Percentiles rank a stretch among this genome's conserved stretches.
phyloP scores from a whole-genome alignment of 2,113 vertebrate species.

The Rhinolophus sinicus region DNA sequence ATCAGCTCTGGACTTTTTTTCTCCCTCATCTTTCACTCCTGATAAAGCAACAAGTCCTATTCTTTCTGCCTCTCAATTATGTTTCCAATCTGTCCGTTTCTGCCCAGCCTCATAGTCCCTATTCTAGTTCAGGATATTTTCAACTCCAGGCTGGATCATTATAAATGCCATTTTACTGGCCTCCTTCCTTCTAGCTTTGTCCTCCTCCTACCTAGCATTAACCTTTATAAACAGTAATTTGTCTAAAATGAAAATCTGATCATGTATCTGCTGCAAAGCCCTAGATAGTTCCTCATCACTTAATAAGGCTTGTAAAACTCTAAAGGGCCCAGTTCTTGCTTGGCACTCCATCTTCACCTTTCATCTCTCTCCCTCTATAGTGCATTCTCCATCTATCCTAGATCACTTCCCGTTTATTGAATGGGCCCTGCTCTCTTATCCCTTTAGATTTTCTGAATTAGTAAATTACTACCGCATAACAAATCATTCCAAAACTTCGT shows the following conservation, averaged over 20 bases:
- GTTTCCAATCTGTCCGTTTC: constrained; percentile 19
- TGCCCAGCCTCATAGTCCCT: neutral
- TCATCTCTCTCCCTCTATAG: neutral
- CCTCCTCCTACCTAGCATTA: neutral
- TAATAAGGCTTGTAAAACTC: neutral
- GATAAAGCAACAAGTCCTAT: constrained; percentile 10
- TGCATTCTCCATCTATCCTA: neutral
- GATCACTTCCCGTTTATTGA: neutral
- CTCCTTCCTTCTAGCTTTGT: neutral
- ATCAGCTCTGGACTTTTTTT: neutral
- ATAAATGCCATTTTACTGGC: neutral
- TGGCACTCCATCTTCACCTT: neutral
- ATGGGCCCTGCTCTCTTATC: neutral
- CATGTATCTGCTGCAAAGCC: neutral
- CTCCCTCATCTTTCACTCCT: neutral
- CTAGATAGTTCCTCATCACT: neutral
- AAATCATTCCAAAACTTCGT: constrained; percentile 3
- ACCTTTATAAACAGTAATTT: neutral
- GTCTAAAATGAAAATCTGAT: constrained; percentile 8
- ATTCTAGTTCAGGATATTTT: neutral
- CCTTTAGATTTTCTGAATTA: neutral
- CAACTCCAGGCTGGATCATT: neutral
- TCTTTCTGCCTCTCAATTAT: neutral
- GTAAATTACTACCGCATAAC: neutral
- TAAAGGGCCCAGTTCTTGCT: neutral